Conservation (phyloP, 2,113 vertebrate genomes). For the Lota lota region DNA sequence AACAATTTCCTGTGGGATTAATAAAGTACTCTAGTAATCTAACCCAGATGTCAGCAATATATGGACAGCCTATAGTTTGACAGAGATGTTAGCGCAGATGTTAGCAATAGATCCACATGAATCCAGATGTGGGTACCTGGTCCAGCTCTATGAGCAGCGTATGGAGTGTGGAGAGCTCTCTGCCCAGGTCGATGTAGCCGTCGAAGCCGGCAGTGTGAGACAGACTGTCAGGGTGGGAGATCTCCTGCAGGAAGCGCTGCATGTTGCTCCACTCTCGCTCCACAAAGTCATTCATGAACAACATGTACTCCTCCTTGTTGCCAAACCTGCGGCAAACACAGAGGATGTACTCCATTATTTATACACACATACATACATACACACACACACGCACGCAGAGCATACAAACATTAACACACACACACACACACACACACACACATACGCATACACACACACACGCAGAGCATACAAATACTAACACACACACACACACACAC, state of each 20-base stretch:
- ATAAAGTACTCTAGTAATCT: too few relatives aligned
- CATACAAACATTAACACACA: neutral
- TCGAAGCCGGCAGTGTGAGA: conserved; percentile 94
- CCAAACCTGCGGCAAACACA: conserved; percentile 80
- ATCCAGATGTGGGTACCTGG: conserved; percentile 74
- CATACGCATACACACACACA: neutral
- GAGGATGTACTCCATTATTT: neutral
- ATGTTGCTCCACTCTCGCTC: conserved; percentile 96
- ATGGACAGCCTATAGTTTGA: too few relatives aligned
- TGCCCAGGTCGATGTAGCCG: conserved; percentile 94
- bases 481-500: neutral
- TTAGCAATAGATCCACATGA: neutral
- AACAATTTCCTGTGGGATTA: too few relatives aligned
- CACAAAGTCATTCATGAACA: conserved; percentile 98
- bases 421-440: neutral
- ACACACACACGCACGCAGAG: neutral
- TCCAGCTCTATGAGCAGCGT: conserved; percentile 90
- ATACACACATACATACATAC: neutral
- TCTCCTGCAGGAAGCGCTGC: conserved; percentile 95
- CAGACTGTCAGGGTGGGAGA: conserved; percentile 91
- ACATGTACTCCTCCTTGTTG: conserved; percentile 97
- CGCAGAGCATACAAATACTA: neutral
- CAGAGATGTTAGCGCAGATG: neutral
- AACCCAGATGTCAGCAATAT: too few relatives aligned
- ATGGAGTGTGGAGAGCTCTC: conserved; percentile 91